Evolutionary conservation across 2,113 vertebrate genomes (phyloP).

Genomic region (Engystomops pustulosus): DNA sequence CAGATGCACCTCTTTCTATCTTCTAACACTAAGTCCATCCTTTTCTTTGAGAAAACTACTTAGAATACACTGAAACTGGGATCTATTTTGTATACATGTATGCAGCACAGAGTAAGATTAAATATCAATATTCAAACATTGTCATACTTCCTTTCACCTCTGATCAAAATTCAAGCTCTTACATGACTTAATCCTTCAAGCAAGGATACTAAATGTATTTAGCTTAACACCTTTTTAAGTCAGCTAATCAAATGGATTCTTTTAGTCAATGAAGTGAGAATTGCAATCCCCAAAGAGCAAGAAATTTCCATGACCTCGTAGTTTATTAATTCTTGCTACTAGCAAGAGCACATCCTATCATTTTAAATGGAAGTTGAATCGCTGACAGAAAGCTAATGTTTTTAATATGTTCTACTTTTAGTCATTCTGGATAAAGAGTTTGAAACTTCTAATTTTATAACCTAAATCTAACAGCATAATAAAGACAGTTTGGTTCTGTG

Average conservation of each 20-base stretch:
- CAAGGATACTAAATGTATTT: slow-evolving; percentile 54
- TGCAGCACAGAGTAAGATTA: slow-evolving; percentile 19
- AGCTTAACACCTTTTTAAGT: slow-evolving; percentile 60
- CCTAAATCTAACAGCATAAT: too few species aligned
- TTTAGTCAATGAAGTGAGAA: slow-evolving; percentile 63
- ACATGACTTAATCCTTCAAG: slow-evolving; percentile 47
- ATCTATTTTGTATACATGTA: slow-evolving; percentile 26
- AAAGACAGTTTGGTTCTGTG: too few species aligned
- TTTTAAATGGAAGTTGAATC: slow-evolving; percentile 19
- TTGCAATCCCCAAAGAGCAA: slow-evolving; percentile 40
- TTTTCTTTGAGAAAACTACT: neutral
- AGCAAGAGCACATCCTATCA: slow-evolving; percentile 20
- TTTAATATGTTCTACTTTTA: neutral
- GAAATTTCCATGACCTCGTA: slow-evolving; percentile 28
- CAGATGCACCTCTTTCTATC: too few species aligned
- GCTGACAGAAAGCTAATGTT: neutral
- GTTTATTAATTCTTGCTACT: slow-evolving; percentile 61
- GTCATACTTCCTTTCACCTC: slow-evolving; percentile 48
- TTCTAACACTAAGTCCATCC: too few species aligned
- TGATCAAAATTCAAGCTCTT: slow-evolving; percentile 58
- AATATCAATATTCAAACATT: slow-evolving; percentile 33
- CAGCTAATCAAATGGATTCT: slow-evolving; percentile 52
- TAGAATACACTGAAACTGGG: neutral
- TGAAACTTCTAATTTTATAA: neutral
- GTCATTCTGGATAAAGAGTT: neutral